A percentile compares a stretch with the other conserved stretches of the same genome.
These are phyloP conservation scores for Anguilla anguilla DNA, from an alignment of 2,797 vertebrate genomes.

Conservation along the genomic window DNA sequence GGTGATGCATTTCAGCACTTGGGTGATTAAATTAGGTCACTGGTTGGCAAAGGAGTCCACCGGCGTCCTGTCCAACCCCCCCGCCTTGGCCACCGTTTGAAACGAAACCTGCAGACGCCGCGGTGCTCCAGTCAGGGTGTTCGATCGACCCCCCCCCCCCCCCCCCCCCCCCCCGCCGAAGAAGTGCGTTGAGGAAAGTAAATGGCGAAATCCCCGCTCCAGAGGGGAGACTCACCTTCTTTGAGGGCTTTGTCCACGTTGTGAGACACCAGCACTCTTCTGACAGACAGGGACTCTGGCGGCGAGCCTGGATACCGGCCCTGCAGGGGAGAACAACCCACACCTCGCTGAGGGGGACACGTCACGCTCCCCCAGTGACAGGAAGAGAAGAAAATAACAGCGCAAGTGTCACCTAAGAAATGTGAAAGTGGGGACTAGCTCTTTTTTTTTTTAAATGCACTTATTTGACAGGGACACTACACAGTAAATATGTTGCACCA, in stretches of 20 bases:
- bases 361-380: neutral
- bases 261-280: slow-evolving; percentile 79
- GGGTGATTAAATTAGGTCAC: neutral
- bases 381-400: neutral
- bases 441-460: no score
- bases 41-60: neutral
- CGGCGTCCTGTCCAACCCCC: no score
- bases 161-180: neutral
- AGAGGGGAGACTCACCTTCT: slow-evolving; percentile 69
- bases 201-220: neutral
- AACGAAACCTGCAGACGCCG: neutral
- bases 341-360: neutral
- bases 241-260: slow-evolving; percentile 82
- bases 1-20: neutral
- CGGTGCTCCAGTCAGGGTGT: neutral
- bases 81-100: neutral
- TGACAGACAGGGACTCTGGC: slow-evolving; percentile 66
- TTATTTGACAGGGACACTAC: no score
- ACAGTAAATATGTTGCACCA: no score
- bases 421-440: neutral
- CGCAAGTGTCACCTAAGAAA: neutral
- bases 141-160: no score
- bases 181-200: neutral
- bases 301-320: slow-evolving; percentile 57
- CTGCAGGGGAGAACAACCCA: slow-evolving; percentile 52